phyloP scores from a whole-genome alignment of 2,888 invertebrate species.

The Drosophila setosimentum region DNA sequence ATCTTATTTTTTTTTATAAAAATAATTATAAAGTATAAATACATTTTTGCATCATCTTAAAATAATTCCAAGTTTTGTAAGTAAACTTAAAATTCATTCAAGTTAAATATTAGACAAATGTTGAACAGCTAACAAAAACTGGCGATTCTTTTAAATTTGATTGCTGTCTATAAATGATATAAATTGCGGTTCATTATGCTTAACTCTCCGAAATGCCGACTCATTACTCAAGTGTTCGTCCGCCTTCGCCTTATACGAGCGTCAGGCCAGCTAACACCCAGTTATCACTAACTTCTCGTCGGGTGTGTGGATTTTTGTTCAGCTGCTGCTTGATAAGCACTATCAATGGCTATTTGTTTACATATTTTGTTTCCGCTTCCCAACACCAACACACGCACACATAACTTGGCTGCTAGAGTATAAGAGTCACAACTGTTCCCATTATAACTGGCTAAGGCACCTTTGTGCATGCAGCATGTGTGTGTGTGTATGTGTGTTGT shows the following conservation, averaged over 20 bases:
- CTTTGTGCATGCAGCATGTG: neutral
- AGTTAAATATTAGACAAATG: neutral
- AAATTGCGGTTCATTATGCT: constrained; percentile 35
- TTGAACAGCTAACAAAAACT: neutral
- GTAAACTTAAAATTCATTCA: neutral
- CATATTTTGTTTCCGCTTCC: constrained; percentile 41
- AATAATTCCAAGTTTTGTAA: too few relatives aligned
- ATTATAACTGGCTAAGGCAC: constrained; percentile 20
- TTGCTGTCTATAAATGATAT: constrained; percentile 26
- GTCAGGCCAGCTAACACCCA: constrained; percentile 41
- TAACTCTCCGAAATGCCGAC: constrained; percentile 37
- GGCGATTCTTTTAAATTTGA: neutral
- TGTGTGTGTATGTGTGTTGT: neutral
- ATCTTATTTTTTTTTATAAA: too few relatives aligned
- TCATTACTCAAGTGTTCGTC: constrained; percentile 31
- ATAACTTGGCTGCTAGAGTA: constrained; percentile 15
- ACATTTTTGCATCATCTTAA: neutral
- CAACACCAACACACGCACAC: constrained; percentile 3
- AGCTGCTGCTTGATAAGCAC: constrained; percentile 61
- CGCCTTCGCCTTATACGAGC: constrained; percentile 26
- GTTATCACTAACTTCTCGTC: constrained; percentile 47
- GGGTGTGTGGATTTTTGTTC: constrained; percentile 23
- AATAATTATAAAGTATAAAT: neutral
- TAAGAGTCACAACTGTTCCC: constrained; percentile 53
- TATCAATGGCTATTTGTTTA: constrained; percentile 57